Conservation (phyloP, 2,888 invertebrate species). For the Sminthurinus aureus region DNA sequence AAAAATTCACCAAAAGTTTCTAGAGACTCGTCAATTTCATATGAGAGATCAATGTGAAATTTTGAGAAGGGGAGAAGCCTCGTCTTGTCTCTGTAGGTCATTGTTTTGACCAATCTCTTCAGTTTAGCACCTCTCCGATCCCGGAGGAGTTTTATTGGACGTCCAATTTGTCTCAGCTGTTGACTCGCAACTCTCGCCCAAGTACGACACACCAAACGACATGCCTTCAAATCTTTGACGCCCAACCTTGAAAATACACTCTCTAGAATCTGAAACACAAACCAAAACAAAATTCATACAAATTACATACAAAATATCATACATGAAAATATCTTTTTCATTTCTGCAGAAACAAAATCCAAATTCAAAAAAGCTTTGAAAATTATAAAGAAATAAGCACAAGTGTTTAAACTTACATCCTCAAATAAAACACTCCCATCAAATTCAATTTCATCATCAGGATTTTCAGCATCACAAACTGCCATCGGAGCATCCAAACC, state of each 20-base stretch:
- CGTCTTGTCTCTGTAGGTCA: background rate
- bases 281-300: too few species aligned
- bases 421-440: too few species aligned
- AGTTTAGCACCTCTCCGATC: background rate
- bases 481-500: too few species aligned
- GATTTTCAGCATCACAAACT: too few species aligned
- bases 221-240: background rate
- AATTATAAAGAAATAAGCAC: too few species aligned
- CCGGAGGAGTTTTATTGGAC: background rate
- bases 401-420: too few species aligned
- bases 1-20: background rate
- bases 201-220: constrained; percentile 5
- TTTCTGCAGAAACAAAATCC: too few species aligned
- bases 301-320: too few species aligned
- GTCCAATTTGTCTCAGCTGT: background rate
- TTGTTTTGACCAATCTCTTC: background rate
- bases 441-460: too few species aligned
- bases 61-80: constrained; percentile 2
- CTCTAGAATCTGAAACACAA: background rate
- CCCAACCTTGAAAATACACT: background rate
- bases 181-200: background rate
- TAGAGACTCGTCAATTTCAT: background rate
- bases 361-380: too few species aligned
- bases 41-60: constrained; percentile 18
- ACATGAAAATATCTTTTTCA: too few species aligned